Percentiles rank a stretch among this genome's conserved stretches.
phyloP scores from a whole-genome alignment of 2,888 invertebrate species.

The Phasia obesa region DNA sequence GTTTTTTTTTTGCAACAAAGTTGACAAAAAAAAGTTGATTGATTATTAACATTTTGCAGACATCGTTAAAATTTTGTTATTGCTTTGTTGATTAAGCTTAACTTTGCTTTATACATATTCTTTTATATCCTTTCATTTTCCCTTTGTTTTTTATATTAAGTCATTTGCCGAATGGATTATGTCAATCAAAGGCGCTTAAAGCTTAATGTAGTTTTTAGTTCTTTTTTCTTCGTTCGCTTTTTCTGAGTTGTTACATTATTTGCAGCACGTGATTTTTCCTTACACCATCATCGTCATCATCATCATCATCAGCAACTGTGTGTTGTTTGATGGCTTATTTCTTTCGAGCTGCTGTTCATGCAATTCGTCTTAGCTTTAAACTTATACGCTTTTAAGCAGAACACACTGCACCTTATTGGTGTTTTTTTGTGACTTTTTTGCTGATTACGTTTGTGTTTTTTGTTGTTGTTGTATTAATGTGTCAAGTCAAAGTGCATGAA shows the following conservation, averaged over 20 bases:
- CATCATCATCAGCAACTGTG: slow-evolving; percentile 19
- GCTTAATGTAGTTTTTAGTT: slow-evolving; percentile 35
- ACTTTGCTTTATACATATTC: slow-evolving; percentile 8
- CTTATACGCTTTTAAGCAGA: background rate
- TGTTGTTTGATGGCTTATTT: slow-evolving; percentile 52
- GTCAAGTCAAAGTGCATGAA: slow-evolving; percentile 59
- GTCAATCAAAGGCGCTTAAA: slow-evolving; percentile 74
- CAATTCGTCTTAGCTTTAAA: slow-evolving; percentile 39
- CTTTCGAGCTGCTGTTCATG: slow-evolving; percentile 21
- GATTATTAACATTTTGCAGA: slow-evolving; percentile 51
- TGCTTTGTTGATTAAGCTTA: slow-evolving; percentile 41
- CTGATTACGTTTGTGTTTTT: background rate
- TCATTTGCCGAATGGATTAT: slow-evolving; percentile 72
- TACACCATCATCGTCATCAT: slow-evolving; percentile 28
- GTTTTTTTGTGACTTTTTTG: background rate
- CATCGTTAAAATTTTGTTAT: slow-evolving; percentile 36
- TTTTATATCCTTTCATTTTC: background rate
- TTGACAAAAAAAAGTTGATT: slow-evolving; percentile 14
- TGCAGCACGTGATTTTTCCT: slow-evolving; percentile 65
- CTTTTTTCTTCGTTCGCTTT: slow-evolving; percentile 6
- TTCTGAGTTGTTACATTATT: slow-evolving; percentile 38
- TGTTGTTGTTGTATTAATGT: slow-evolving; percentile 21
- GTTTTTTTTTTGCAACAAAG: background rate
- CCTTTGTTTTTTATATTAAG: slow-evolving; percentile 39
- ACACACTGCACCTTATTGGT: background rate